A percentile compares a stretch with the other conserved stretches of the same genome.
Conservation (phyloP, 2,113 vertebrate genomes). For the Tupaia chinensis region DNA sequence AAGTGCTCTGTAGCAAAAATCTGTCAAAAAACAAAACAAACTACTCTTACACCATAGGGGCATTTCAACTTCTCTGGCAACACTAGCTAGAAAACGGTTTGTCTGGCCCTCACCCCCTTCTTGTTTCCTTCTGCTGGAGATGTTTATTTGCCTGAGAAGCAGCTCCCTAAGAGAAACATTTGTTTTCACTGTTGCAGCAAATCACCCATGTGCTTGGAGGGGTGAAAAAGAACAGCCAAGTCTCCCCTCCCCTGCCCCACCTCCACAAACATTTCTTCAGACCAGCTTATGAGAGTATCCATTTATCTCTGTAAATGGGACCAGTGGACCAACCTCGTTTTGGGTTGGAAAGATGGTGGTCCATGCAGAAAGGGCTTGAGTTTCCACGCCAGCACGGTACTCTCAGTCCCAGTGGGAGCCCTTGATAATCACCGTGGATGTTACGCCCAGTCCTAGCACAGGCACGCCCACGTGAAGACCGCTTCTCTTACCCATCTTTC, state of each 20-base stretch:
- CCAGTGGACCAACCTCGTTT: too few species aligned
- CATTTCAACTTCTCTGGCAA: not conserved
- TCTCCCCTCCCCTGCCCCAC: not conserved
- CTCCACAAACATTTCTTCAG: not conserved
- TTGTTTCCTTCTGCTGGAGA: not conserved
- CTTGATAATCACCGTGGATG: not conserved
- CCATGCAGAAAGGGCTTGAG: not conserved
- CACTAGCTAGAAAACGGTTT: not conserved
- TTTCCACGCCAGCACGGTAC: not conserved
- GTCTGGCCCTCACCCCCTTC: not conserved
- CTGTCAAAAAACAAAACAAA: too few species aligned
- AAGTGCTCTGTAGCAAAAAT: too few species aligned
- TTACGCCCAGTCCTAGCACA: fast-evolving
- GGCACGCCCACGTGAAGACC: not conserved
- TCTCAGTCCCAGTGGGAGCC: not conserved
- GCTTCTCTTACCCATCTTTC: not conserved
- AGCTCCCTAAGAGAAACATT: conserved; percentile 51
- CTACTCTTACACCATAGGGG: too few species aligned
- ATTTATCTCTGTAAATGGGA: not conserved
- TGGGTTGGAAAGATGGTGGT: not conserved
- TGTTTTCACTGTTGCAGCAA: conserved; percentile 29
- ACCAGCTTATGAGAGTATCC: not conserved
- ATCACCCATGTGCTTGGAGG: not conserved
- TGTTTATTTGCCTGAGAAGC: conserved; percentile 36
- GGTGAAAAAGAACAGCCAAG: not conserved